Base-by-base conservation (phyloP, 2,888 invertebrate genomes). In the Coenonympha glycerion region DNA sequence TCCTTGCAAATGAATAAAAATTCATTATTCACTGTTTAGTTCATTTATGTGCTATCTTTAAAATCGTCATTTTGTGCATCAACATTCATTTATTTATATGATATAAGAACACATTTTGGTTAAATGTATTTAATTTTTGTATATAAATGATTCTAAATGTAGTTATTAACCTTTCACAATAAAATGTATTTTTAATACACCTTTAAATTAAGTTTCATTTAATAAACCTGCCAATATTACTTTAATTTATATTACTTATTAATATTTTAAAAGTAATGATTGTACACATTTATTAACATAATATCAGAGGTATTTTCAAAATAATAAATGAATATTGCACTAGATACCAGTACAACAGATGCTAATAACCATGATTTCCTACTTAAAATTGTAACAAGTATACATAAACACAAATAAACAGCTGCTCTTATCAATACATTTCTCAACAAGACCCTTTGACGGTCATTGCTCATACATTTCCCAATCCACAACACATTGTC, bases 181-280 rank as follows among this genome's bases (percentile, higher is more conserved):
- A 84, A 86, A 87, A 76, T 77, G 86, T 86, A 86, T 87, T 87
- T 86, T 87, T 85, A 87, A 78, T 87, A 87, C 82, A 85, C 82
- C 77, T 83, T 81, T 80, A 55, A 53, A 57, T 53, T 46, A 60
- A 21, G 68, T 78, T 79, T 63, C 57, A 52, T 65, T 66, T 28
- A 42, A 31, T 47, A 18, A 5, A 33, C 34, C 9, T 28, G 26
- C 26, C 37, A 13, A 37, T 9, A 45, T 42, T 41, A 21, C 42
- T 40, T 26, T 53, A 40, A 28, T 46, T 48, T 39, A 34, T 18
- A 47, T n/a, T n/a, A n/a, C n/a, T n/a, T n/a, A n/a, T n/a, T 57
- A 55, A 48, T 50, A 46, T 40, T 24, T 22, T 21, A 13, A 15
- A 6, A 42, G 15, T 22, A 31, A 6, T 22, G n/a, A 19, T 15